Conservation (phyloP, 2,113 vertebrate genomes). For the Paratilapia polleni region DNA sequence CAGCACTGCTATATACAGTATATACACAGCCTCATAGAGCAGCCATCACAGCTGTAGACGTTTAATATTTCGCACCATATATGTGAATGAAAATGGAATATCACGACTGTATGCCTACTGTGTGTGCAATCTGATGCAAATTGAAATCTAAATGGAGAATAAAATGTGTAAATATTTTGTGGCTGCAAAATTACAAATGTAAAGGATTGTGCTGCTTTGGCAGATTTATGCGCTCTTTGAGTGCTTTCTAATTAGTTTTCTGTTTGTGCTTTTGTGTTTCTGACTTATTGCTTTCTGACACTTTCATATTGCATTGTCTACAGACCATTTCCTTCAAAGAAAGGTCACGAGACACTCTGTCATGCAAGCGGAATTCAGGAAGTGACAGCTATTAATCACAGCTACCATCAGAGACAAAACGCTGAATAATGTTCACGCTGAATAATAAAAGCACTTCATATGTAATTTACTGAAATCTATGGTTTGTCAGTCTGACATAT, state of each 20-base stretch:
- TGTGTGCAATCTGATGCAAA: neutral
- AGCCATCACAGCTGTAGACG: neutral
- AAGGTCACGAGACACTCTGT: slow-evolving; percentile 59
- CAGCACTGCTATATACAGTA: neutral
- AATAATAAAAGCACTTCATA: slow-evolving; percentile 27
- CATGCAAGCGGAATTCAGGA: slow-evolving; percentile 32
- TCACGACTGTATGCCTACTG: neutral
- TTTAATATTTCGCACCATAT: neutral
- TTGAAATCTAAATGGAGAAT: slow-evolving; percentile 6
- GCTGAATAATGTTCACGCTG: slow-evolving; percentile 22
- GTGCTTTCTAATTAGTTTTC: slow-evolving; percentile 61
- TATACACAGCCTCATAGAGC: neutral
- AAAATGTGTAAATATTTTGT: slow-evolving; percentile 33
- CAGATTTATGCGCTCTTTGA: slow-evolving; percentile 30
- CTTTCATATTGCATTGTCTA: slow-evolving; percentile 49
- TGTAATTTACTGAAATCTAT: slow-evolving; percentile 19
- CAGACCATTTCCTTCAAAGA: slow-evolving; percentile 51
- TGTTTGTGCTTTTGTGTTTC: slow-evolving; percentile 46
- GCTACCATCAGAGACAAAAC: slow-evolving; percentile 36
- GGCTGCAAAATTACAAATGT: slow-evolving; percentile 22
- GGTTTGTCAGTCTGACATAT: neutral
- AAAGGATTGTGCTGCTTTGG: slow-evolving; percentile 8
- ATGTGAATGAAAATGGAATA: neutral
- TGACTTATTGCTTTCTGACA: slow-evolving; percentile 62
- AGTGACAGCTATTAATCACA: slow-evolving; percentile 61